Base-by-base conservation (phyloP, 2,888 invertebrate species). In the Eilema sororculum region DNA sequence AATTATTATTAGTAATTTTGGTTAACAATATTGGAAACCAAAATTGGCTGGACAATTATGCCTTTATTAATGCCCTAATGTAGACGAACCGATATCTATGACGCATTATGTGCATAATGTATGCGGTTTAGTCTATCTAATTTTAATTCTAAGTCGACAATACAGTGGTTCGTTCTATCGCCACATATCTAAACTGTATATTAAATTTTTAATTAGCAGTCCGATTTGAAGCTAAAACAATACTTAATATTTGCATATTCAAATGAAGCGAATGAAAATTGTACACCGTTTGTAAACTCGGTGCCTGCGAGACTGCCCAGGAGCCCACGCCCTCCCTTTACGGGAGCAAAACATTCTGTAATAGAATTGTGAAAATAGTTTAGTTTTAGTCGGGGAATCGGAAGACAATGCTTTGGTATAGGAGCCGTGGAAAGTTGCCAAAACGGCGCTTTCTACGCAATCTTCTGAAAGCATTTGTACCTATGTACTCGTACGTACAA, bases 171-270 rank as follows among this genome's bases (percentile, higher is more conserved):
- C 9, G 52, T 20, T n/a, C 9, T n/a, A n/a, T 52, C 0, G 20
- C 20, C 52, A 52, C 52, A n/a, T 52, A 46, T 46, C 20, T 20
- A 46, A 46, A 46, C 46, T 20, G 46, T 52, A 8, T 52, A 52
- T n/a, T 52, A 20, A n/a, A n/a, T 52, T 52, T 61, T 60, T 57
- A 63, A 22, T 61, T 46, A 62, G 61, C 16, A 58, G n/a, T 12
- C 37, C 46, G 20, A 58, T 52, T 58, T 58, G 37, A 20, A 62
- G 33, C 30, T 59, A 63, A 24, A 69, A 46, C n/a, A 30, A 67
- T 28, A 58, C 52, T 52, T 52, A 52, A 52, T 52, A 33, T 68
- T 70, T 57, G 57, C 37, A 68, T 73, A 73, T 67, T 73, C 61
- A 66, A 24, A 67, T 37, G 20, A 70, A 33, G 33, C 41, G 68